Conservation (phyloP, 1,140 invertebrate species). For the Whitmania pigra region DNA sequence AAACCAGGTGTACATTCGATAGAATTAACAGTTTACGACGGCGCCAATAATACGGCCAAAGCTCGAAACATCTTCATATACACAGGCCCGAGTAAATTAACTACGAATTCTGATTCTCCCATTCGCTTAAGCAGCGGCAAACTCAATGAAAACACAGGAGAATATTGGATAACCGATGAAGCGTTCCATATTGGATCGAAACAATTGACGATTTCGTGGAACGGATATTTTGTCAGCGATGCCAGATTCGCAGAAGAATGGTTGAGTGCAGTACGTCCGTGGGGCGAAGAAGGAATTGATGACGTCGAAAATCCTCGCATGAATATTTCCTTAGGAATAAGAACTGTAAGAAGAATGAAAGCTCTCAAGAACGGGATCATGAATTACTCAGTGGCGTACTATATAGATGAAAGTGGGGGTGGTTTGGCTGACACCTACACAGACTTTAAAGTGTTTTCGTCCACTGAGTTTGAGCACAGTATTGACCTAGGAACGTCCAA, state of each 20-base stretch:
- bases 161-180: neutral
- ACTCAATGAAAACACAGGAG: neutral
- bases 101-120: neutral
- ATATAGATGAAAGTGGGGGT: neutral
- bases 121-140: neutral
- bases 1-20: slow-evolving; percentile 12
- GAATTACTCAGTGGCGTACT: neutral
- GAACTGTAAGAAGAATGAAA: neutral
- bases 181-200: neutral
- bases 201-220: neutral
- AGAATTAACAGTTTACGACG: slow-evolving; percentile 12
- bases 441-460: no score
- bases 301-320: neutral
- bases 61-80: slow-evolving; percentile 17
- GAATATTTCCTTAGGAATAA: neutral
- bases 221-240: neutral
- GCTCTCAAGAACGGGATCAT: neutral
- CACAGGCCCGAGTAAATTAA: neutral
- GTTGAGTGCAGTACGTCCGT: neutral
- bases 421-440: neutral
- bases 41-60: slow-evolving; percentile 10
- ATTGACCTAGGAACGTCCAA: neutral
- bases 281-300: neutral
- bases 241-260: slow-evolving; percentile 1
- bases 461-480: neutral